Percentiles rank a stretch among this genome's conserved stretches.
phyloP scores from a whole-genome alignment of 1,140 invertebrate species.

The Drosophila pruinosa region DNA sequence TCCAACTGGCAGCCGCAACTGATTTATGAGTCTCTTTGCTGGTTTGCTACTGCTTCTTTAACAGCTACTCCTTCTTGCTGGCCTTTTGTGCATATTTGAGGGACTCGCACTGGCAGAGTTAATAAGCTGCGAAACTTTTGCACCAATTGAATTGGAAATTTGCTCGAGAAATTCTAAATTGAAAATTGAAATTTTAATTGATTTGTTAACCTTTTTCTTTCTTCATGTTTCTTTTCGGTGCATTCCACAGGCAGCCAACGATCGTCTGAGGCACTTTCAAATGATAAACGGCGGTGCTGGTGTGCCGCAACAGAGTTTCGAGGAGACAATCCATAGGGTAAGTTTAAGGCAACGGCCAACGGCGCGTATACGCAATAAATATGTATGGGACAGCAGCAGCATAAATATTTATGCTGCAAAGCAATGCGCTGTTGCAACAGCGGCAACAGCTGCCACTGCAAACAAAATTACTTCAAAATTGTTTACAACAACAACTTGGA shows the following conservation, averaged over 20 bases:
- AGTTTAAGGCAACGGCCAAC: slow-evolving; percentile 61
- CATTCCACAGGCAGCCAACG: slow-evolving; percentile 83
- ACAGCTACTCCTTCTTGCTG: not conserved
- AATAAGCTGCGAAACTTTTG: slow-evolving; percentile 36
- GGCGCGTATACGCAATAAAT: slow-evolving; percentile 48
- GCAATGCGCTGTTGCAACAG: slow-evolving; percentile 46
- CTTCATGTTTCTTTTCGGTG: slow-evolving; percentile 20
- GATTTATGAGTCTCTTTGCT: slow-evolving; percentile 69
- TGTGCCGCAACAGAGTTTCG: slow-evolving; percentile 89
- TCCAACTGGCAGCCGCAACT: slow-evolving; percentile 28
- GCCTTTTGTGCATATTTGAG: slow-evolving; percentile 59
- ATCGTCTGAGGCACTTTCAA: slow-evolving; percentile 90
- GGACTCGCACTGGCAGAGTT: not conserved
- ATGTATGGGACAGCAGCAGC: slow-evolving; percentile 27
- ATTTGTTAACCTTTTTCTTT: slow-evolving; percentile 32
- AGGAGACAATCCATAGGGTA: slow-evolving; percentile 93
- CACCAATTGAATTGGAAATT: slow-evolving; percentile 57
- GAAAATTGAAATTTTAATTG: slow-evolving; percentile 49
- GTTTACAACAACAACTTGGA: slow-evolving; percentile 34
- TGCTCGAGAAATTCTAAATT: not conserved
- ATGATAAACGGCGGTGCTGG: slow-evolving; percentile 87
- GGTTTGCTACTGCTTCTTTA: not conserved
- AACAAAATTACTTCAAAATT: slow-evolving; percentile 62
- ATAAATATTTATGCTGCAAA: slow-evolving; percentile 72
- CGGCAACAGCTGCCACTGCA: slow-evolving; percentile 62